These are phyloP conservation scores for Pseudochaenichthys georgianus DNA, from an alignment of 2,797 vertebrate species.

Conservation along the genomic window DNA sequence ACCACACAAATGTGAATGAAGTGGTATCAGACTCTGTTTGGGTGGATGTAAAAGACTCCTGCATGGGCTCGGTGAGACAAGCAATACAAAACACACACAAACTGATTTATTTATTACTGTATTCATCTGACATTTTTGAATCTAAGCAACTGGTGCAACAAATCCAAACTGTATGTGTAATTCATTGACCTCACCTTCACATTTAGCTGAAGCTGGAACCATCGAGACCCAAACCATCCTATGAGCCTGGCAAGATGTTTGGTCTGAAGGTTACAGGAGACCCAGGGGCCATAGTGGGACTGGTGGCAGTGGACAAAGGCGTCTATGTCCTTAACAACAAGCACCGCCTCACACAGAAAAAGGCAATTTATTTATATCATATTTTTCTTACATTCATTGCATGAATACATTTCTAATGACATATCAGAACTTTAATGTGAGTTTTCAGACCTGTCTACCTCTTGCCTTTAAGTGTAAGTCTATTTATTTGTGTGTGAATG, in stretches of 20 bases:
- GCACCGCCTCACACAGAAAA: conserved; percentile 87
- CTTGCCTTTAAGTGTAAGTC: neutral
- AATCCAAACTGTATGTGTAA: neutral
- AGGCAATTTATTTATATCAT: conserved; percentile 67
- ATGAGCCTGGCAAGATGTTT: conserved; percentile 73
- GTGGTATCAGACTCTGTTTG: conserved; percentile 90
- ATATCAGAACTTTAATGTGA: neutral
- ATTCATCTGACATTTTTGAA: neutral
- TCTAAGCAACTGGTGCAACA: neutral
- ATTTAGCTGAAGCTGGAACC: conserved; percentile 32
- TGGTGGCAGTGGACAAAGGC: conserved; percentile 91
- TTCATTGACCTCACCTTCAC: neutral
- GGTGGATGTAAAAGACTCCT: conserved; percentile 89
- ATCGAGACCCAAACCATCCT: neutral
- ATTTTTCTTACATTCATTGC: neutral
- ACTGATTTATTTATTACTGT: neutral
- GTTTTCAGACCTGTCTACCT: neutral
- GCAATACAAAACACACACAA: conserved; percentile 1
- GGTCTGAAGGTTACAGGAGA: conserved; percentile 84
- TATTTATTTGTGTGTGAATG: neutral
- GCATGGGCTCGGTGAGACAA: conserved; percentile 87
- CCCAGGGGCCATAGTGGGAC: conserved; percentile 80
- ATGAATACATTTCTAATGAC: neutral
- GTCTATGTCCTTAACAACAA: conserved; percentile 89
- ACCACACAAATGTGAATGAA: conserved; percentile 65